Percentiles rank a stretch among this genome's conserved stretches.
These are phyloP conservation scores for Lutraria lutraria DNA, from an alignment of 2,888 invertebrate genomes.

Conservation along the genomic window DNA sequence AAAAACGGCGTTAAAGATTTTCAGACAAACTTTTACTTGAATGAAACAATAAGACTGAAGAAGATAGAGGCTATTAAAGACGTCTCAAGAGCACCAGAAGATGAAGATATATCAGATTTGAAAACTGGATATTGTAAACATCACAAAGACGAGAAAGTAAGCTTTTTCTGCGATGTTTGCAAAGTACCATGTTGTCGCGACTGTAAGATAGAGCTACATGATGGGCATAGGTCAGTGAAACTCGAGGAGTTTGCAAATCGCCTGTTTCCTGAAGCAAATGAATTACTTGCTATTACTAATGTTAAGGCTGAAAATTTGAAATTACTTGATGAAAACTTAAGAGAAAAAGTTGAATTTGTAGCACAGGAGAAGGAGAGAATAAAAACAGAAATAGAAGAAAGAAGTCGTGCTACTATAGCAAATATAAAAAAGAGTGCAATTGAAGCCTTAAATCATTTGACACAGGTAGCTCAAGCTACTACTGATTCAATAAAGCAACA, in stretches of 20 bases:
- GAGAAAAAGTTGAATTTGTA: not conserved
- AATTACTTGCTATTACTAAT: not conserved
- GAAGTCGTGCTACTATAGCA: not conserved
- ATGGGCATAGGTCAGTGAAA: constrained; percentile 36
- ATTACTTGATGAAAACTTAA: not conserved
- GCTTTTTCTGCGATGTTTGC: constrained; percentile 20
- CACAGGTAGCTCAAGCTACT: not conserved
- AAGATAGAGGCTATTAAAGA: not conserved
- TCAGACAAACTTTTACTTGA: constrained; percentile 37
- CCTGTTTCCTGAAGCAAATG: not conserved
- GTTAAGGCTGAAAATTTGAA: not conserved
- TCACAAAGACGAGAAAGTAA: not conserved
- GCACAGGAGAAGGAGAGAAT: not conserved
- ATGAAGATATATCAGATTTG: not conserved
- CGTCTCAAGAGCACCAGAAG: not conserved
- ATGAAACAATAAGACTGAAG: not conserved
- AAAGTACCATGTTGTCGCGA: constrained; percentile 30
- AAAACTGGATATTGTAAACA: constrained; percentile 4
- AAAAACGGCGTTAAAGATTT: constrained; percentile 24
- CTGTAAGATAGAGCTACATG: constrained; percentile 33
- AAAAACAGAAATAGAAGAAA: not conserved
- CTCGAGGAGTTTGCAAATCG: not conserved
- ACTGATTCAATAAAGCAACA: not conserved
- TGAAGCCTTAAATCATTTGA: not conserved
- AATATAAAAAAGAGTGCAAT: not conserved